Evolutionary conservation across 30 jellyfish, hydroid and myxozoan genomes (phyloP), one percentile per base, ranked within the genome.

Genomic region (Phacellophora camtschatica): DNA sequence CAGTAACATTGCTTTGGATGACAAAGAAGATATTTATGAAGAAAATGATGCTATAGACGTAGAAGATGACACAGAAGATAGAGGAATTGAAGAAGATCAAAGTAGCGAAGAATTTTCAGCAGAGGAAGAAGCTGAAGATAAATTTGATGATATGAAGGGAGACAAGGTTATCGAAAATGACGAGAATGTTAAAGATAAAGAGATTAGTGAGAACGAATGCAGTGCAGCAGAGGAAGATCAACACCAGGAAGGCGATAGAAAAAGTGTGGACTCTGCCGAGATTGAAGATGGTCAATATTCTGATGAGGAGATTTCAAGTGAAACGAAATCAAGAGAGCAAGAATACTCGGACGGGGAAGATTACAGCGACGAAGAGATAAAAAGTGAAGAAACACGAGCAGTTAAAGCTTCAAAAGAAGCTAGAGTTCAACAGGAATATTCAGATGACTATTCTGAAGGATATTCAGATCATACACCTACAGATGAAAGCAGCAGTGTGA

Each of bases 391-490:
- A 61, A 74, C 15, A 53, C 45, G 11, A 25, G 36, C 39, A 16
- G 83, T 50, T 1, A 7, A 82, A 29, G 30, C 65, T 10, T n/a
- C 46, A 3, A 50, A 54, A 25, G 74, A 19, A 33, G 56, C 25
- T 1, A 10, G 43, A 32, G 46, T 33, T 0, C 71, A 30, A 24
- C 74, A 50, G 22, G 74, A 73, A 0, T 80, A 43, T 33, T 80
- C 91, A 5, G 91, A 80, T 64, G 91, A 80, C 23, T 76, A 76
- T 49, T 76, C 88, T 0, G 88, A 76, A 23, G 71, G 74, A 11
- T 80, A 64, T 37, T 80, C 91, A 1, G 91, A 80, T 65, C 69
- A 80, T 18, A 80, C 91, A 1, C 77, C 82, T 39, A 80, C 91
- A 12, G 91, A 80, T 46, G 91, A 66, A 25, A 84, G 91, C 16